Conservation (phyloP, 1,140 invertebrate species). For the Achatina immaculata region DNA sequence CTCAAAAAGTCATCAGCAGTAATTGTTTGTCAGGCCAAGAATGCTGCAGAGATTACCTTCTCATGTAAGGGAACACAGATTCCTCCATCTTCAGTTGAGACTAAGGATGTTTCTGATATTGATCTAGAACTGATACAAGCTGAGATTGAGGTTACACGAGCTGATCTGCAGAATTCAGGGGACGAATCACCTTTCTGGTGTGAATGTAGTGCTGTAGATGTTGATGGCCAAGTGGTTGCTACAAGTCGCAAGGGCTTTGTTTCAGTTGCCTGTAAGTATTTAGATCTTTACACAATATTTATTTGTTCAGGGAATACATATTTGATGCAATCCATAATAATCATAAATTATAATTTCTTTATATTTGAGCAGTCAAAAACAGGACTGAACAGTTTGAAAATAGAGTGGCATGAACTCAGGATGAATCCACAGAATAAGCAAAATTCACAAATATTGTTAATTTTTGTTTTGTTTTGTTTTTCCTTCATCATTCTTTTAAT, state of each 20-base stretch:
- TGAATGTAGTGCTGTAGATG: constrained; percentile 34
- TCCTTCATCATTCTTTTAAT: no score
- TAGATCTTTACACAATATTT: no score
- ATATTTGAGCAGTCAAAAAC: no score
- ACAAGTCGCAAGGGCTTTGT: constrained; percentile 22
- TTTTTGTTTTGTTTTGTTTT: no score
- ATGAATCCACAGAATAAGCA: no score
- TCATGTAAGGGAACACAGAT: constrained; percentile 34
- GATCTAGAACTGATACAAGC: constrained; percentile 16
- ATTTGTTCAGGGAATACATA: no score
- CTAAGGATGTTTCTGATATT: constrained; percentile 17
- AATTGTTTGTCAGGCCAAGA: constrained; percentile 38
- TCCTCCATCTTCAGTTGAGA: constrained; percentile 27
- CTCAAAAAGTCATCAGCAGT: constrained; percentile 26
- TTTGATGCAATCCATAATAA: no score
- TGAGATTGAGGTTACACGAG: constrained; percentile 23
- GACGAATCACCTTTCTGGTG: constrained; percentile 29
- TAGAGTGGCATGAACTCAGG: no score
- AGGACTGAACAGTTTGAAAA: no score
- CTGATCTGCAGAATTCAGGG: constrained; percentile 17
- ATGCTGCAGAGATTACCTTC: constrained; percentile 34
- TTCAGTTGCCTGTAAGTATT: constrained; percentile 31
- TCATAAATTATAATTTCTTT: no score
- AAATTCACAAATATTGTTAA: no score
- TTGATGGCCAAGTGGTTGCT: neutral